Base-by-base conservation (phyloP, 1,140 invertebrate species). In the Bactericera cockerelli region DNA sequence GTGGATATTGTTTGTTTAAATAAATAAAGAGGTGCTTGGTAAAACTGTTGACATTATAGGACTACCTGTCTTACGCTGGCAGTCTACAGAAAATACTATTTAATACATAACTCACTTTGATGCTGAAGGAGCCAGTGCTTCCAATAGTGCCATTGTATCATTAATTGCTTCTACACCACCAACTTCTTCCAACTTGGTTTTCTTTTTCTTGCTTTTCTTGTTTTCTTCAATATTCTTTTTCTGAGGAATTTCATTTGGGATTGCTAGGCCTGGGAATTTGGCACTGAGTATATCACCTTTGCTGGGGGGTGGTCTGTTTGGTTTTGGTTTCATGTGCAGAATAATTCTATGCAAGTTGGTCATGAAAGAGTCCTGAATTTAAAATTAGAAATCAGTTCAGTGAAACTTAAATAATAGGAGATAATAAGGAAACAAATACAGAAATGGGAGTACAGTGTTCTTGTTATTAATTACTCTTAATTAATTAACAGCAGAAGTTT, bases 331-430 rank as follows among this genome's bases (percentile, higher is more conserved):
- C 93, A 98, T 98, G 64, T 92, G 88, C 64, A 94, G 84, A 64
- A 98, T 97, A 59, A 98, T 87, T 57, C 94, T 77, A 13, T 96
- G 75, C 1, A 98, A 74, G 72, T 94, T 98, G 6, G 87, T 82
- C 60, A 91, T 84, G 67, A 98, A 86, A 0, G 93, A 96, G 70
- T 98, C 94, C 77, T 82, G 64, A 33, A n/a, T n/a, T n/a, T n/a
- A n/a, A n/a, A n/a, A n/a, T n/a, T n/a, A n/a, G n/a, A n/a, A n/a
- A n/a, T n/a, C n/a, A n/a, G n/a, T n/a, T n/a, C n/a, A n/a, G n/a
- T n/a, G n/a, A n/a, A n/a, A n/a, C n/a, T n/a, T n/a, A n/a, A n/a
- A n/a, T n/a, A n/a, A n/a, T n/a, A n/a, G n/a, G n/a, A n/a, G n/a
- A n/a, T n/a, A n/a, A n/a, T n/a, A n/a, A n/a, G n/a, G n/a, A n/a